A percentile compares a stretch with the other conserved stretches of the same genome.
Conservation (phyloP, 2,113 vertebrate species). For the Vidua macroura region DNA sequence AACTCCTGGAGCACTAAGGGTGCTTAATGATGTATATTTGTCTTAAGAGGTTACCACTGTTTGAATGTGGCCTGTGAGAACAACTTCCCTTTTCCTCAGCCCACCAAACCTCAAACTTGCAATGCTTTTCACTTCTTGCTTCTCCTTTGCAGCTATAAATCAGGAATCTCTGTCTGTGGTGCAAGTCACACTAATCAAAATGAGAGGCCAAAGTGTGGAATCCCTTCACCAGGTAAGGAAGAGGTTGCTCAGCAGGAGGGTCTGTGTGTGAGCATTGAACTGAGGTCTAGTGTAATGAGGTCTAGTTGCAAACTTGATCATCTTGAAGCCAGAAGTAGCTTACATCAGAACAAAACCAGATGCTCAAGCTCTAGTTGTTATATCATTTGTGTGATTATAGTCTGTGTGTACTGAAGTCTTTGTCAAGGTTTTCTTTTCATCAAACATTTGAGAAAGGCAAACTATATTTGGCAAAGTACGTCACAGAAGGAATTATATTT, state of each 20-base stretch:
- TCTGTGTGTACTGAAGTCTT: background rate
- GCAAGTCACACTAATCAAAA: conserved; percentile 42
- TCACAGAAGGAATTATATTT: background rate
- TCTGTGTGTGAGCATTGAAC: background rate
- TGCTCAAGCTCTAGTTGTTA: background rate
- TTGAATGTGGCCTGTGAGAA: background rate
- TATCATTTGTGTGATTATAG: conserved; percentile 1
- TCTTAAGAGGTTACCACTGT: background rate
- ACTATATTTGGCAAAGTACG: background rate
- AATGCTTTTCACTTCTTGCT: background rate
- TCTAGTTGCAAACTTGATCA: background rate
- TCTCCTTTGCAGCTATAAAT: conserved; percentile 62
- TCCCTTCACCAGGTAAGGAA: conserved; percentile 74
- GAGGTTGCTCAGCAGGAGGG: background rate
- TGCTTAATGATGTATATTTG: background rate
- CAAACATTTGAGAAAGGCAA: background rate
- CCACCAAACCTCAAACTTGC: background rate
- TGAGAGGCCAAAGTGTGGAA: conserved; percentile 60
- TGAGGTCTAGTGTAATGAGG: background rate
- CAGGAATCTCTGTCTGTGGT: background rate
- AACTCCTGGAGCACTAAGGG: background rate
- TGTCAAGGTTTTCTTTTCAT: background rate
- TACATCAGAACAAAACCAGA: background rate
- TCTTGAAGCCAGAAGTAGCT: conserved; percentile 6
- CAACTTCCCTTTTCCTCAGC: background rate